Conservation (phyloP, 2,888 invertebrate genomes). For the Heliconius erato region DNA sequence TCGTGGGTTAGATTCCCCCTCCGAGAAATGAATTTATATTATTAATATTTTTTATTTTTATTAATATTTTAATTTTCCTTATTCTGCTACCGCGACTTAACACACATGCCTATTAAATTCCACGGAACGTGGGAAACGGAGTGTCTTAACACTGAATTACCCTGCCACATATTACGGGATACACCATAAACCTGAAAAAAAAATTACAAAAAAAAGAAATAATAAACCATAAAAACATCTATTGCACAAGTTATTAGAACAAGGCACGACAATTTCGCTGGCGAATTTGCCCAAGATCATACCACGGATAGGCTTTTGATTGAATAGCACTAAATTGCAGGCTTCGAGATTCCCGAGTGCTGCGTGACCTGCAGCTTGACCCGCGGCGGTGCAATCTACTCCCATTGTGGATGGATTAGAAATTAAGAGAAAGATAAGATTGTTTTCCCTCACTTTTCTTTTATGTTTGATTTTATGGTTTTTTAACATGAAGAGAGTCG, state of each 20-base stretch:
- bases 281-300: constrained; percentile 47
- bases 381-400: constrained; percentile 54
- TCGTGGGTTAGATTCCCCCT: too few species aligned
- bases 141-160: too few species aligned
- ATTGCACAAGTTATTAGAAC: constrained; percentile 36
- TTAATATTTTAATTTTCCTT: too few species aligned
- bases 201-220: neutral
- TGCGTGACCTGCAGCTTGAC: constrained; percentile 63
- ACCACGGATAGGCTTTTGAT: constrained; percentile 59
- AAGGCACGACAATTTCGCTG: constrained; percentile 37
- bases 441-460: constrained; percentile 2
- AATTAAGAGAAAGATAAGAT: constrained; percentile 23
- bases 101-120: too few species aligned
- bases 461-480: constrained; percentile 6
- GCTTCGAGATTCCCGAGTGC: constrained; percentile 57
- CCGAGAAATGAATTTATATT: too few species aligned
- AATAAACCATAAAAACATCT: neutral
- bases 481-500: neutral
- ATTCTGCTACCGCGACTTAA: too few species aligned
- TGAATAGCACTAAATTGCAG: constrained; percentile 71
- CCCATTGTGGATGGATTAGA: constrained; percentile 35
- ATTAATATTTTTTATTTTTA: too few species aligned
- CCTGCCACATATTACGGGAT: too few species aligned
- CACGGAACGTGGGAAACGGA: too few species aligned
- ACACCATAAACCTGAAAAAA: neutral